These are phyloP conservation scores for Drosophila ficusphila DNA, from an alignment of 1,140 invertebrate genomes.

Conservation along the genomic window DNA sequence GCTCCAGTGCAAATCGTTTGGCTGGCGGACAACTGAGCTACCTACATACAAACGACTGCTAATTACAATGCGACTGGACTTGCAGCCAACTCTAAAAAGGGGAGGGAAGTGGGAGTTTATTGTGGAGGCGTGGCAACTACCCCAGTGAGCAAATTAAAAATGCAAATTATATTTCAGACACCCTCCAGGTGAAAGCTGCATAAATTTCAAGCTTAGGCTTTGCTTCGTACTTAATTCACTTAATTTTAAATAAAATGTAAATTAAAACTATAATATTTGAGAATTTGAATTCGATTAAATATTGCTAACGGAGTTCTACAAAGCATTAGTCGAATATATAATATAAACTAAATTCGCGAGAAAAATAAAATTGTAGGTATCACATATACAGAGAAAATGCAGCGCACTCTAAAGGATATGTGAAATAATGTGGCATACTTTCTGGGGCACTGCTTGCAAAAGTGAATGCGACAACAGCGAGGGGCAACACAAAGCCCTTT, in stretches of 20 bases:
- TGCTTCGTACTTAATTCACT: too few relatives aligned
- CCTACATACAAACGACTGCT: slow-evolving; percentile 50
- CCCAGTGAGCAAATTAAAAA: slow-evolving; percentile 6
- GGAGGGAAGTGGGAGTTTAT: background rate
- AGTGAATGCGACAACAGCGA: background rate
- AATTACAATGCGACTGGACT: slow-evolving; percentile 57
- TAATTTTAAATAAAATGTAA: background rate
- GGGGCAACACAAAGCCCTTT: slow-evolving; percentile 20
- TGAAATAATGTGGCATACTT: slow-evolving; percentile 56
- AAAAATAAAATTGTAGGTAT: too few relatives aligned
- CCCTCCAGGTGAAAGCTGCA: slow-evolving; percentile 17
- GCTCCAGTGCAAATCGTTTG: slow-evolving; percentile 57
- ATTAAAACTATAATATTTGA: background rate
- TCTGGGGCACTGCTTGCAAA: slow-evolving; percentile 32
- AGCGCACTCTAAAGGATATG: slow-evolving; percentile 44
- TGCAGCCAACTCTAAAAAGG: background rate
- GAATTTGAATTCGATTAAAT: background rate
- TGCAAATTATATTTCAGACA: slow-evolving; percentile 31
- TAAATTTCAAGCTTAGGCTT: background rate
- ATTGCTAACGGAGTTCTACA: too few relatives aligned
- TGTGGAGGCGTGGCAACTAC: slow-evolving; percentile 1
- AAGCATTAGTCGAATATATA: too few relatives aligned
- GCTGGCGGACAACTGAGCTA: slow-evolving; percentile 72
- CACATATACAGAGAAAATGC: slow-evolving; percentile 24
- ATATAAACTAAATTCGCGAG: too few relatives aligned